These are phyloP conservation scores for Meandrusa payeni DNA, from an alignment of 2,888 invertebrate species.

Conservation along the genomic window DNA sequence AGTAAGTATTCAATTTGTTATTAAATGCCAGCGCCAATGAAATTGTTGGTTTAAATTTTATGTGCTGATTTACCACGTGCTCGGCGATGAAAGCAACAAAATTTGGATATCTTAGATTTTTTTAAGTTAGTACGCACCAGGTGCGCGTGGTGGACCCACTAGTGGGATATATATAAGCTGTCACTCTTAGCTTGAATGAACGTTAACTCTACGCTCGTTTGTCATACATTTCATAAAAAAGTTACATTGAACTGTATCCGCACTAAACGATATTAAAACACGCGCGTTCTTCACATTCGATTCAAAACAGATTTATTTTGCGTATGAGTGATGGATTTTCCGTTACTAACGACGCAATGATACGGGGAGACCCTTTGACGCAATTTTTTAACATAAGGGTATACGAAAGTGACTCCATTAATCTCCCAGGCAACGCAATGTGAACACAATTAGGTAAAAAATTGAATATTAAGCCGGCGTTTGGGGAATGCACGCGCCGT, in stretches of 20 bases:
- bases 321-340: slow-evolving; percentile 62
- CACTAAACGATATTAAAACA: slow-evolving; percentile 35
- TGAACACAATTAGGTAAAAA: slow-evolving; percentile 56
- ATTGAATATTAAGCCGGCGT: slow-evolving; percentile 50
- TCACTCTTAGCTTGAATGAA: too few species aligned
- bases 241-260: slow-evolving; percentile 2
- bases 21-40: too few species aligned
- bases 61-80: too few species aligned
- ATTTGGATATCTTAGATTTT: too few species aligned
- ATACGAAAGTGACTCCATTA: slow-evolving; percentile 53
- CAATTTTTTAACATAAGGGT: slow-evolving; percentile 64
- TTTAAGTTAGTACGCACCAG: too few species aligned
- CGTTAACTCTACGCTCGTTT: too few species aligned
- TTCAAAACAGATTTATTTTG: slow-evolving; percentile 53
- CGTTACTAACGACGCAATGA: slow-evolving; percentile 63
- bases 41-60: too few species aligned
- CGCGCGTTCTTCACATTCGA: slow-evolving; percentile 32
- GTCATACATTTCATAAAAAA: too few species aligned
- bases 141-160: too few species aligned
- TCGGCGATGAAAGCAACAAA: too few species aligned
- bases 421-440: slow-evolving; percentile 45
- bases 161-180: too few species aligned
- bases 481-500: slow-evolving; percentile 37
- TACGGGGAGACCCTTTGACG: slow-evolving; percentile 55
- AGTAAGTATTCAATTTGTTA: too few species aligned